These are phyloP conservation scores for Oncorhynchus tshawytscha DNA, from an alignment of 2,113 vertebrate species.

Conservation along the genomic window DNA sequence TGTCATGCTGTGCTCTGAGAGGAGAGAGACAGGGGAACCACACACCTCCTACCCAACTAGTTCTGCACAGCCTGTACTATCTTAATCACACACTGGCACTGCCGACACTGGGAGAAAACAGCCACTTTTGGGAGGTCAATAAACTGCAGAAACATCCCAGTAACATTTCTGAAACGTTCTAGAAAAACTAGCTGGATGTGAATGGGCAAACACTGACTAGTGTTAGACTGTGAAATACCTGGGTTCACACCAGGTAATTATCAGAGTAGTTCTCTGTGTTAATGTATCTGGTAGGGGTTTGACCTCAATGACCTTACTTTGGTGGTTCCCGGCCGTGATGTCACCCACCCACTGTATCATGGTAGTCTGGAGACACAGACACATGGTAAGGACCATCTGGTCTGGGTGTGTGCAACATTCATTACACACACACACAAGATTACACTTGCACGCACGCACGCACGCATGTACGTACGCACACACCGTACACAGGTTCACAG, in stretches of 20 bases:
- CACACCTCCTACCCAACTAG: conserved; percentile 8
- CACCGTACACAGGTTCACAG: neutral
- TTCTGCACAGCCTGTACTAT: neutral
- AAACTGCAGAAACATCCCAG: neutral
- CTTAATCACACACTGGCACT: neutral
- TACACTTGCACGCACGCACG: neutral
- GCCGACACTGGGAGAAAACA: neutral
- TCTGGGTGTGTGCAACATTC: neutral
- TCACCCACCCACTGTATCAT: too few species aligned
- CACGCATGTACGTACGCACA: neutral
- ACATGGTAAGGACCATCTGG: too few species aligned
- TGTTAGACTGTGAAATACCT: neutral
- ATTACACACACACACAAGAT: neutral
- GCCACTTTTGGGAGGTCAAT: neutral
- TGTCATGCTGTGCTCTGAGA: conserved; percentile 29
- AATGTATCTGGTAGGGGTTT: neutral
- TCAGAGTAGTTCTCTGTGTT: neutral
- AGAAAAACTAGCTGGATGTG: neutral
- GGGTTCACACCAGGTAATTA: neutral
- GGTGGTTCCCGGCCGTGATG: too few species aligned
- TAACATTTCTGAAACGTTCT: neutral
- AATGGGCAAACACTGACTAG: neutral
- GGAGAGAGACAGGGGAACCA: conserved; percentile 12
- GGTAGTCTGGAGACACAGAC: too few species aligned
- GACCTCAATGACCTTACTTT: too few species aligned